phyloP scores from a whole-genome alignment of 2,113 vertebrate species.

The Phoxinus phoxinus region DNA sequence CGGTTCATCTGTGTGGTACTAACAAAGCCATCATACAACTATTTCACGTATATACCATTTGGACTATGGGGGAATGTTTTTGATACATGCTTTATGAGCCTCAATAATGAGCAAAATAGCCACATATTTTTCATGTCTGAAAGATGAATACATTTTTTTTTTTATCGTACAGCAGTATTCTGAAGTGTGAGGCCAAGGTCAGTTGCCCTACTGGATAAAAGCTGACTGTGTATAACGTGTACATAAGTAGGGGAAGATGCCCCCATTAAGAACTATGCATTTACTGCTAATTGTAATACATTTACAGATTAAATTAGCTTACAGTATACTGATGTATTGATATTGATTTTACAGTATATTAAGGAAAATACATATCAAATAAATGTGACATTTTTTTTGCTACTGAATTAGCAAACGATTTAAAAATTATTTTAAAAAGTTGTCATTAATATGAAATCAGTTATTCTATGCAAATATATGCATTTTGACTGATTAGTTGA shows the following conservation, averaged over 20 bases:
- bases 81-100: neutral
- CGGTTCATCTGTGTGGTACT: constrained; percentile 75
- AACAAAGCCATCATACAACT: constrained; percentile 45
- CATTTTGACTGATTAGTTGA: neutral
- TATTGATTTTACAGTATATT: neutral
- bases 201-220: neutral
- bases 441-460: neutral
- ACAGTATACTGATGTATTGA: no score
- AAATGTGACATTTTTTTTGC: no score
- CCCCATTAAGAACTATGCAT: neutral
- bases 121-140: neutral
- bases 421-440: neutral
- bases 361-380: neutral
- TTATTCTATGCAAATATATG: neutral
- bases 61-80: neutral
- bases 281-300: neutral
- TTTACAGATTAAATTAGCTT: neutral
- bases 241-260: neutral
- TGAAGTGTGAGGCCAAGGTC: neutral
- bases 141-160: no score
- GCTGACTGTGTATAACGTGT: neutral
- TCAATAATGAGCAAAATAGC: neutral
- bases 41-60: neutral
- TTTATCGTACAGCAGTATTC: neutral
- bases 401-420: neutral